Evolutionary conservation across 1,140 invertebrate species (phyloP).

Genomic region (Tetraneura akinire): DNA sequence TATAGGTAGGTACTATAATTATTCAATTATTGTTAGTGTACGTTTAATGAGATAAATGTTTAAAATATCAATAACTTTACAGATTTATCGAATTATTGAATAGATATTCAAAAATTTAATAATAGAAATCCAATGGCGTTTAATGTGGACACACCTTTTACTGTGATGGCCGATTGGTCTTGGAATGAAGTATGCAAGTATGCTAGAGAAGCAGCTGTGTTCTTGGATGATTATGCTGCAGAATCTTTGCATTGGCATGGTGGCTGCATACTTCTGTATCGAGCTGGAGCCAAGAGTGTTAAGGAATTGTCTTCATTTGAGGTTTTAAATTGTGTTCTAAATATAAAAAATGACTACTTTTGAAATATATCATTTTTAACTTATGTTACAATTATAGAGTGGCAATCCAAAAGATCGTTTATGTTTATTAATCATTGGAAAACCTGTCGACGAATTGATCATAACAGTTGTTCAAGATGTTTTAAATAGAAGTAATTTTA

Average conservation of each 20-base stretch:
- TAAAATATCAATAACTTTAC: too few species aligned
- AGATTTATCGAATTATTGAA: too few species aligned
- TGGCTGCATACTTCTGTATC: constrained; percentile 62
- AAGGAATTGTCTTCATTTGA: constrained; percentile 68
- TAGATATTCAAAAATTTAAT: too few species aligned
- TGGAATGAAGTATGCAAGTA: constrained; percentile 64
- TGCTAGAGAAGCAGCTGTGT: constrained; percentile 66
- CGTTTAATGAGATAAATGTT: too few species aligned
- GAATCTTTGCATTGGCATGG: constrained; percentile 69
- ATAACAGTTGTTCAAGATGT: constrained; percentile 25
- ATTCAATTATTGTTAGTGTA: too few species aligned
- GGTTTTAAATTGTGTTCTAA: constrained; percentile 57
- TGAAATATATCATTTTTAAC: background rate
- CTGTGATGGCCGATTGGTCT: constrained; percentile 56
- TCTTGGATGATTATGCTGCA: constrained; percentile 64
- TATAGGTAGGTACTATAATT: too few species aligned
- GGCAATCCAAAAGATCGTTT: constrained; percentile 16
- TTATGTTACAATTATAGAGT: background rate
- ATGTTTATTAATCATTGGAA: constrained; percentile 35
- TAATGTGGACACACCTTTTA: constrained; percentile 20
- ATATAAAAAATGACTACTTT: background rate
- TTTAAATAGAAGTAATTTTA: constrained; percentile 42
- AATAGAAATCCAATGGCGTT: background rate
- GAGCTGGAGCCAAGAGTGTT: constrained; percentile 63
- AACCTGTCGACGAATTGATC: constrained; percentile 5